Base-by-base conservation (phyloP, 64 coral and sea anemone genomes). In the Montipora capricornis region DNA sequence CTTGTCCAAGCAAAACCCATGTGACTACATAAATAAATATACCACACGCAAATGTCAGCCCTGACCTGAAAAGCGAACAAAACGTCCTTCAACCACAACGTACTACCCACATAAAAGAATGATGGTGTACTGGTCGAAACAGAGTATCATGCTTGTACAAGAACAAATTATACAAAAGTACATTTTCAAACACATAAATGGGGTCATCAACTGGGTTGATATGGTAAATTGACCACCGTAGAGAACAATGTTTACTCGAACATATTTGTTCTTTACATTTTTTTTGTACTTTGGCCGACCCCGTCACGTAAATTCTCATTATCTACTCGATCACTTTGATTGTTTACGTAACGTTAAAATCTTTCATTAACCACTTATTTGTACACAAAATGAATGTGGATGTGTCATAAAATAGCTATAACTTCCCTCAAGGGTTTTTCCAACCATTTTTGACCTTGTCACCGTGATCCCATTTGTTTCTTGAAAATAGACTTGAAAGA, bases 1-100 rank as follows among this genome's bases (percentile, higher is more conserved):
- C 88, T 57, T 97, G 95, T 19, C 95, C 95, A 55, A 97, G 92
- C 11, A 97, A 82, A 88, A 97, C 94, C 95, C 95, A 97, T 7
- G 77, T 94, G 44, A 94, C 80, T 53, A 89, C 58, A 58, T 90
- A 97, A 9, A 97, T 88, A 45, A 91, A 91, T 47, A 97, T 94
- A 44, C 95, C 95, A 44, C 92, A 97, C 20, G 87, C 82, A 64
- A 97, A 97, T 2, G 95, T 93, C 9, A 94, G 37, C 12, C 92
- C 92, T 82, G 95, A 94, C 71, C 95, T 96, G 78, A n/a, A 49
- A 87, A 57, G 11, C 6, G 11, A 57, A 57, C 6, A 57, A 6
- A 57, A 57, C 11, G 0, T 57, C 53, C 53, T 57, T 57, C 0
- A 3, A 57, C 11, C 11, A 57, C 37, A 37, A 37, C 37, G 37